Evolutionary conservation across 1,140 invertebrate species (phyloP).

Genomic region (Eriocheir sinensis): DNA sequence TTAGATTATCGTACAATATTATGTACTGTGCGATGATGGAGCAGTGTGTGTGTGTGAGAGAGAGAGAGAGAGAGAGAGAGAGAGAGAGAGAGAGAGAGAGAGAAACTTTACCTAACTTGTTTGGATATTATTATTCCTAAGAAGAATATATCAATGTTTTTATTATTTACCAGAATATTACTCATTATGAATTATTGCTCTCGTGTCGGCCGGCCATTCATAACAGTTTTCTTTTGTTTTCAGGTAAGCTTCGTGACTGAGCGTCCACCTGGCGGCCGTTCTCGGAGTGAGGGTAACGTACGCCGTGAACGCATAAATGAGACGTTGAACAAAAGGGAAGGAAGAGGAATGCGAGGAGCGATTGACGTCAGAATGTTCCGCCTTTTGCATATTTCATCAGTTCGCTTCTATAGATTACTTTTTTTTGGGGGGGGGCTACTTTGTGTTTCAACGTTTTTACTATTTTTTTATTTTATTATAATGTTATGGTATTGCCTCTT

Average conservation of each 20-base stretch:
- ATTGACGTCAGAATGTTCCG: too few species aligned
- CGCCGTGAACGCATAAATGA: not conserved
- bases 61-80: not conserved
- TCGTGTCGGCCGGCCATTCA: not conserved
- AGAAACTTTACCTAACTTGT: not conserved
- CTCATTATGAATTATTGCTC: not conserved
- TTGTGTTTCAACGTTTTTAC: too few species aligned
- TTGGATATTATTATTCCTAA: not conserved
- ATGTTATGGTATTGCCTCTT: too few species aligned
- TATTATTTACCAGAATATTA: not conserved
- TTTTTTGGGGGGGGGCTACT: too few species aligned
- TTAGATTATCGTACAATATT: too few species aligned
- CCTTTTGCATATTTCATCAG: too few species aligned
- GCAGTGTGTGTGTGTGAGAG: not conserved
- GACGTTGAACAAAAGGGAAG: too few species aligned
- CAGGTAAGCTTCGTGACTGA: not conserved
- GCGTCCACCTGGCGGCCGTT: not conserved
- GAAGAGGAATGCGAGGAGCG: too few species aligned
- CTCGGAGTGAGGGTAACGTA: not conserved
- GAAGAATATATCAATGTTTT: not conserved
- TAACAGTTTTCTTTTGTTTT: not conserved
- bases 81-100: not conserved
- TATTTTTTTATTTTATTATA: too few species aligned
- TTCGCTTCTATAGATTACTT: too few species aligned
- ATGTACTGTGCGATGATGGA: too few species aligned